Base-by-base conservation (phyloP, 2,888 invertebrate genomes). In the Choristoneura rosaceana region DNA sequence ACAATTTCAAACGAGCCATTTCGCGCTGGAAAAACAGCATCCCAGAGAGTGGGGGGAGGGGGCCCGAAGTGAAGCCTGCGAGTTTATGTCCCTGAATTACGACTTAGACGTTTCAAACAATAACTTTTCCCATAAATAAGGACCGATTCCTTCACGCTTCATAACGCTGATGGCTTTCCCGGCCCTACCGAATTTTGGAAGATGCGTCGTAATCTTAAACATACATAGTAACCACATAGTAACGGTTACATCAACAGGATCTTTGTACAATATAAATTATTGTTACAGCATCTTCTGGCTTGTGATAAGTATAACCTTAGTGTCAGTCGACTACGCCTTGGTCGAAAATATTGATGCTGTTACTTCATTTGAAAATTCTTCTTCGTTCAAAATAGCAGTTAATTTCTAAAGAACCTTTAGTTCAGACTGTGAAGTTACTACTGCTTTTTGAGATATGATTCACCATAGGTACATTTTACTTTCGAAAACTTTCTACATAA, bases 31-130 rank as follows among this genome's bases (percentile, higher is more conserved):
- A 93, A 93, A 92, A 93, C 93, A 93, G 92, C 92, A 91, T 93
- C 92, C 91, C 87, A 81, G 82, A 84, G 83, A 79, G 82, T 80
- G 78, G 81, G 81, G 83, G 77, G 78, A 80, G 83, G 84, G 84
- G 85, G 88, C 84, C 89, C 86, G 87, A 89, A 90, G 89, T 87
- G 91, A 91, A 91, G 90, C 89, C 90, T 89, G 88, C 88, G 86
- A 81, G 84, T 94, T 94, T 93, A 94, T 93, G 92, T 86, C 86
- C 85, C 88, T 88, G 93, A 93, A 92, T 94, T 93, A 94, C 93
- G 94, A 94, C 94, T 92, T 93, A 93, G 94, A 94, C 94, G 93
- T 94, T 94, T 94, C 94, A 94, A 94, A 94, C 94, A 94, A 94
- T 94, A 94, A 94, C 93, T 91, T 86, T 84, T 83, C 84, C 88